These are phyloP conservation scores for Cheumatopsyche charites DNA, from an alignment of 1,140 invertebrate genomes.

Conservation along the genomic window DNA sequence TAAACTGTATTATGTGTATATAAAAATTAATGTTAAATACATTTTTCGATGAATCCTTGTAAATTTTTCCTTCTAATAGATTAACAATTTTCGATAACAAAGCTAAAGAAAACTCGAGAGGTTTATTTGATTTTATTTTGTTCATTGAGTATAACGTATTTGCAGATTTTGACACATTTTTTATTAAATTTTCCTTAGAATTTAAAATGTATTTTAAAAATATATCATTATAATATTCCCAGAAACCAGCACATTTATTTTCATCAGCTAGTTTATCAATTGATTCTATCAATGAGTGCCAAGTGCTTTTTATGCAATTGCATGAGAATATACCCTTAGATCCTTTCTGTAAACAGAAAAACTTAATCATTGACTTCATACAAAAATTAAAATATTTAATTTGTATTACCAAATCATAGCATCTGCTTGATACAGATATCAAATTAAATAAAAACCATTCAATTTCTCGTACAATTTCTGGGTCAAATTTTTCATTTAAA, in stretches of 20 bases:
- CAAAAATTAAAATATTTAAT: background rate
- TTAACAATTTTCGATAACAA: conserved; percentile 37
- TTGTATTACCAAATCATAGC: conserved; percentile 44
- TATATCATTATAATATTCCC: conserved; percentile 43
- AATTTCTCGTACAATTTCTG: conserved; percentile 42
- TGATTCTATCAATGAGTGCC: conserved; percentile 37
- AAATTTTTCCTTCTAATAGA: conserved; percentile 27
- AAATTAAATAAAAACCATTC: conserved; percentile 47
- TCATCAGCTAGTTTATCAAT: conserved; percentile 38
- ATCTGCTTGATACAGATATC: conserved; percentile 40
- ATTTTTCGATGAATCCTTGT: conserved; percentile 18
- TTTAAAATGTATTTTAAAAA: conserved; percentile 39
- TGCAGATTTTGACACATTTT: background rate
- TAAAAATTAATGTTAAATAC: conserved; percentile 1
- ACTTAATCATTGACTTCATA: background rate
- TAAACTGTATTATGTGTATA: no score
- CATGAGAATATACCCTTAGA: conserved; percentile 42
- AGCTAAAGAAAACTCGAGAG: conserved; percentile 39
- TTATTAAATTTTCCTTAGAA: conserved; percentile 8
- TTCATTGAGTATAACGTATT: conserved; percentile 36
- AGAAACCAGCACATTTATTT: conserved; percentile 43
- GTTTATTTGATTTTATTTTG: conserved; percentile 41
- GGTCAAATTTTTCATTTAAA: conserved; percentile 27
- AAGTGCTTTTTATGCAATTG: conserved; percentile 42
- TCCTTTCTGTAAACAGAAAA: conserved; percentile 39